Evolutionary conservation across 2,797 vertebrate species (phyloP).

Genomic region (Clarias platycephalus): DNA sequence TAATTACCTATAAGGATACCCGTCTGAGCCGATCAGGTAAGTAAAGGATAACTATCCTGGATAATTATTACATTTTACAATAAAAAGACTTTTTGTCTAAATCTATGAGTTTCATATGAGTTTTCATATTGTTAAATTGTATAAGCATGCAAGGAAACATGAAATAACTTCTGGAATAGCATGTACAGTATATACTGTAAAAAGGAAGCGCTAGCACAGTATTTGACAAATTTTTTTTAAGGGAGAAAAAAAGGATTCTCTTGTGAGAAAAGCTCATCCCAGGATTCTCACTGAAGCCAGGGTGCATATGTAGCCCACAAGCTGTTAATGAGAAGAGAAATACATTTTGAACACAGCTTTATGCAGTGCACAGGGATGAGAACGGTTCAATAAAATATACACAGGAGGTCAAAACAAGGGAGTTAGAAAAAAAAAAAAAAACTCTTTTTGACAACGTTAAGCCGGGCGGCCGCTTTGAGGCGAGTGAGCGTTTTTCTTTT

Average conservation of each 20-base stretch:
- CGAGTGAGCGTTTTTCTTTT: slow-evolving; percentile 66
- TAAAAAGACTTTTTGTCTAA: background rate
- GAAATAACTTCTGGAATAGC: background rate
- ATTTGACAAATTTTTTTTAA: background rate
- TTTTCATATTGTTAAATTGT: background rate
- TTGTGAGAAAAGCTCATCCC: slow-evolving; percentile 14
- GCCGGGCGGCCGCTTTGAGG: slow-evolving; percentile 80
- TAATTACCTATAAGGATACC: background rate
- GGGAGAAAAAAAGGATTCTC: background rate
- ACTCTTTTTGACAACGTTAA: slow-evolving; percentile 86
- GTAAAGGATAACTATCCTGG: background rate
- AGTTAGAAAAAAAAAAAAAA: slow-evolving; percentile 71
- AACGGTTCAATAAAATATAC: slow-evolving; percentile 86
- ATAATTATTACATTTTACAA: background rate
- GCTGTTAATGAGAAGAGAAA: slow-evolving; percentile 79
- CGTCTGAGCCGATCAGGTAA: background rate
- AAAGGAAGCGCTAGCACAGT: background rate
- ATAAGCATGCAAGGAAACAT: background rate
- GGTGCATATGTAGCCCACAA: slow-evolving; percentile 69
- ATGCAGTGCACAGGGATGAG: slow-evolving; percentile 76
- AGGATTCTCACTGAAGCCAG: slow-evolving; percentile 56
- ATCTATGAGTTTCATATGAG: background rate
- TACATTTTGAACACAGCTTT: slow-evolving; percentile 79
- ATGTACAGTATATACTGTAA: background rate
- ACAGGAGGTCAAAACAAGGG: slow-evolving; percentile 79